Evolutionary conservation across 2,113 vertebrate species (phyloP).

Genomic region (Pomatostomus ruficeps): DNA sequence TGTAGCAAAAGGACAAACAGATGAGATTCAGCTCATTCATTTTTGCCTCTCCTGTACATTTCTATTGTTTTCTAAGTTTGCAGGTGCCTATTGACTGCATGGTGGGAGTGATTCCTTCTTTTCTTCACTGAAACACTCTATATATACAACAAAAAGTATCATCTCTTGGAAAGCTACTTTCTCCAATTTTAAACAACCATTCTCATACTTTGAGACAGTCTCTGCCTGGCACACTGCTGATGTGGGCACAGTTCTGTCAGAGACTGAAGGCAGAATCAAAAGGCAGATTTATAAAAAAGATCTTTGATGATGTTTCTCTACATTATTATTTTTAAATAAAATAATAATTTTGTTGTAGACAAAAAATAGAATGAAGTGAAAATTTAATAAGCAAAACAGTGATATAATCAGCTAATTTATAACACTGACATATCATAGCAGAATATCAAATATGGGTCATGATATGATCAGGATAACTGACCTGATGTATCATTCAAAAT

Average conservation of each 20-base stretch:
- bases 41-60: slow-evolving; percentile 36
- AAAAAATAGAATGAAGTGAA: not conserved
- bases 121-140: not conserved
- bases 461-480: slow-evolving; percentile 15
- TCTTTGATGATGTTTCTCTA: not conserved
- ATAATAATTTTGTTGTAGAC: too few relatives aligned
- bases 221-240: not conserved
- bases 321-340: not conserved
- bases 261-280: not conserved
- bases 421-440: not conserved
- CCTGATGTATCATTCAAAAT: slow-evolving; percentile 9
- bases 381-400: not conserved
- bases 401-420: not conserved
- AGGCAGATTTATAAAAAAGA: not conserved
- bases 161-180: not conserved
- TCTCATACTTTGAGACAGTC: not conserved
- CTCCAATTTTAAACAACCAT: not conserved
- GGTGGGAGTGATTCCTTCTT: not conserved
- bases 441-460: not conserved
- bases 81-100: not conserved
- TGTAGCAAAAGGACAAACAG: slow-evolving; percentile 74
- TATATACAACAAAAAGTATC: not conserved
- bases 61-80: slow-evolving; percentile 54
- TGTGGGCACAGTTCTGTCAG: not conserved
- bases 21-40: slow-evolving; percentile 63